These are phyloP conservation scores for Bombus haemorrhoidalis DNA, from an alignment of 1,140 invertebrate species.

Conservation along the genomic window DNA sequence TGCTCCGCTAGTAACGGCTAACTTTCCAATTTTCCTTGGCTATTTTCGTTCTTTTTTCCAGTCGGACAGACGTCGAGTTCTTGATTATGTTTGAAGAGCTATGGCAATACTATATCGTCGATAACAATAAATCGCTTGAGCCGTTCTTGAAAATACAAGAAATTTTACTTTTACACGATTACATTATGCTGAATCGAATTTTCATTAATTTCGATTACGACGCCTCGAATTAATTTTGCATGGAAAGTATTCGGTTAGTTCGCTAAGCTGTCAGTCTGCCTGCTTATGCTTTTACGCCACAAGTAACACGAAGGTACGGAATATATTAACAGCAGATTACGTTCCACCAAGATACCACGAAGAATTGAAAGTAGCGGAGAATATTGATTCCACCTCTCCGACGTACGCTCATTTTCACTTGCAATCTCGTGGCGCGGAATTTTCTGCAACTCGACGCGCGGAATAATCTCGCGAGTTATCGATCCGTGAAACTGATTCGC, in stretches of 20 bases:
- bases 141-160: background rate
- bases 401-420: slow-evolving; percentile 2
- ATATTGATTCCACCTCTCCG: slow-evolving; percentile 16
- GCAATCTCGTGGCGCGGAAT: background rate
- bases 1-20: background rate
- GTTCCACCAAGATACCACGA: background rate
- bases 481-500: slow-evolving; percentile 47
- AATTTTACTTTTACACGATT: background rate
- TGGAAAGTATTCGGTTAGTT: no score
- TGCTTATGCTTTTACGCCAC: no score
- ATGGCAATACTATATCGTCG: background rate
- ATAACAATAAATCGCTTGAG: background rate
- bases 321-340: background rate
- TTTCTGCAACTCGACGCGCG: background rate
- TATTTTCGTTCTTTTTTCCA: background rate
- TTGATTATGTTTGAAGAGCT: background rate
- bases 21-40: background rate
- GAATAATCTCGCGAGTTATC: slow-evolving; percentile 36
- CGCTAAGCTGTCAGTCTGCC: no score
- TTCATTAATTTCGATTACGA: no score
- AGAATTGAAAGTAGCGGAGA: background rate
- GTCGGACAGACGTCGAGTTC: background rate
- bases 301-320: background rate
- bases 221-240: no score
- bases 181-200: background rate